Base-by-base conservation (phyloP, 2,888 invertebrate genomes). In the Amphipoea oculea region DNA sequence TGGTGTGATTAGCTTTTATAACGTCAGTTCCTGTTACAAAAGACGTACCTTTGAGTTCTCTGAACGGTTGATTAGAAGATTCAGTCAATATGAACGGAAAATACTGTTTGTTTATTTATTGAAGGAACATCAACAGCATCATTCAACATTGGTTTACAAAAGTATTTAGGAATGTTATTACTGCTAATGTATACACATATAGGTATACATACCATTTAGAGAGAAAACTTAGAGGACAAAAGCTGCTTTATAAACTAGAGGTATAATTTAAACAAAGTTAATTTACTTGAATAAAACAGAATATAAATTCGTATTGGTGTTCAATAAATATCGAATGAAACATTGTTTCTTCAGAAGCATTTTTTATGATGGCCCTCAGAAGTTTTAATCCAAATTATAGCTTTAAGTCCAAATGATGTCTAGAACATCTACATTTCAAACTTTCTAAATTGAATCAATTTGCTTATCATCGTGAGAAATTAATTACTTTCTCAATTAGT, bases 1-100 rank as follows among this genome's bases (percentile, higher is more conserved):
- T 20, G 54, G 68, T 66, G 83, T 86, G 76, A 88, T 83, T 76
- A 79, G 73, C n/a, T 80, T 86, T 86, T 86, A 73, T 73, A 76
- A 68, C 71, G n/a, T 76, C 70, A 77, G 65, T 71, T 72, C 68
- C 29, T 79, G 81, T 86, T 68, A 76, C 78, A 60, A 79, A 73
- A 78, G 66, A 70, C 78, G 23, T 48, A 42, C 12, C 36, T 62
- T 36, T 2, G n/a, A 42, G 11, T 76, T 83, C 20, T 60, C 17
- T 70, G n/a, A 17, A n/a, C 14, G 9, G 2, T n/a, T 51, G 29
- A 48, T 60, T 23, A 63, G n/a, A 40, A 9, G 23, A 57, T 78
- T 36, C 14, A 45, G 20, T 51, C 11, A 67, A 45, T 40, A 12
- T 62, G 17, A 60, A 45, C 2, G 11, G 40, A 14, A 29, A 48